phyloP scores from a whole-genome alignment of 2,888 invertebrate genomes.

The Lepidochrysops patricia region DNA sequence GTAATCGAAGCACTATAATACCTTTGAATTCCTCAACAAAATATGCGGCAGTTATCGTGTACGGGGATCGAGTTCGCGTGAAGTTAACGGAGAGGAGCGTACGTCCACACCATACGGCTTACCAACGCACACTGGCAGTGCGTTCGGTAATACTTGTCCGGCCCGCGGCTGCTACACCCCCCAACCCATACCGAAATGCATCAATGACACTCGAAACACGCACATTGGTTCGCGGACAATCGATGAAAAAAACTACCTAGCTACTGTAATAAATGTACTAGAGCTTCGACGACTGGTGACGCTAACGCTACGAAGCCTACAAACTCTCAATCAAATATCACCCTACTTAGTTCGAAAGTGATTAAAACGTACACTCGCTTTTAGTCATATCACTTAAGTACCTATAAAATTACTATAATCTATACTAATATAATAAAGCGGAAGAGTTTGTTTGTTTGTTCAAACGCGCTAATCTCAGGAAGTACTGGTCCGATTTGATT shows the following conservation, averaged over 20 bases:
- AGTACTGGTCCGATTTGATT: no score
- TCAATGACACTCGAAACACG: conserved; percentile 70
- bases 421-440: no score
- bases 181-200: conserved; percentile 67
- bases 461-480: no score
- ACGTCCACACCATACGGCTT: conserved; percentile 49
- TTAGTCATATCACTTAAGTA: no score
- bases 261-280: conserved; percentile 23
- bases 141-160: conserved; percentile 38
- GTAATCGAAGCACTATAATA: conserved; percentile 49
- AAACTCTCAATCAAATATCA: background rate
- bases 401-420: no score
- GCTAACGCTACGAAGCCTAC: background rate
- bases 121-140: conserved; percentile 62
- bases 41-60: conserved; percentile 33
- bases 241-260: conserved; percentile 30
- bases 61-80: conserved; percentile 56
- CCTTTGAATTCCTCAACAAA: conserved; percentile 40
- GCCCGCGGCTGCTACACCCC: conserved; percentile 50
- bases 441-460: no score
- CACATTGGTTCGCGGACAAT: conserved; percentile 54
- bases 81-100: conserved; percentile 62
- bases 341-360: background rate
- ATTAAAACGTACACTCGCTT: no score
- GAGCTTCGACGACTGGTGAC: conserved; percentile 16